These are phyloP conservation scores for Strigamia transsilvanica DNA, from an alignment of 2,888 invertebrate genomes.

Conservation along the genomic window DNA sequence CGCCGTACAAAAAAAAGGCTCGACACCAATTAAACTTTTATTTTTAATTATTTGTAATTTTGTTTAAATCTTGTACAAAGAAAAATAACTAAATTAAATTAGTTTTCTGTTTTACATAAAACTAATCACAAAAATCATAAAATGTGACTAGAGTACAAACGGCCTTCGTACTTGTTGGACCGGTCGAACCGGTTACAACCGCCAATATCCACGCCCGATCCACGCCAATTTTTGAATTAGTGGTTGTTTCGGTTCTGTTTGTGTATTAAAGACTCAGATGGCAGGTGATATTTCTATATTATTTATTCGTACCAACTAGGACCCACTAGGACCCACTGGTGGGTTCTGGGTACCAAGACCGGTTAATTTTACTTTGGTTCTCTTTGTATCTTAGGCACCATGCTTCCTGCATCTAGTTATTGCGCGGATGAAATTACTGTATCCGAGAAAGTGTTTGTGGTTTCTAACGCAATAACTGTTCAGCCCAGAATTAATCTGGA, in stretches of 20 bases:
- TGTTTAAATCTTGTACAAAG: not conserved
- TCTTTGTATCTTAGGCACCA: too few relatives aligned
- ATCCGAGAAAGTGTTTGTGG: not conserved
- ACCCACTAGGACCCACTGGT: too few relatives aligned
- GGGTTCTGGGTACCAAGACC: too few relatives aligned
- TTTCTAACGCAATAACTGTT: not conserved
- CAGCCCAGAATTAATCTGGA: not conserved
- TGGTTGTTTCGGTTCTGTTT: too few relatives aligned
- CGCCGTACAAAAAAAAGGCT: not conserved
- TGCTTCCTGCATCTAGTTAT: not conserved
- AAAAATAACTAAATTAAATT: not conserved
- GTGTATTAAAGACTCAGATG: too few relatives aligned
- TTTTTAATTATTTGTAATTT: too few relatives aligned
- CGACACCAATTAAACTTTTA: not conserved
- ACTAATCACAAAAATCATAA: not conserved
- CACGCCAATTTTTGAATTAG: too few relatives aligned
- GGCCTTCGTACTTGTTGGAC: not conserved
- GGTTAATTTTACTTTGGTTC: too few relatives aligned
- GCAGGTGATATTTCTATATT: too few relatives aligned
- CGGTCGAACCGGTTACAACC: not conserved
- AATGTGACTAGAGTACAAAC: too few relatives aligned
- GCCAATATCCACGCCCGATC: too few relatives aligned
- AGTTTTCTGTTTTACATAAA: not conserved
- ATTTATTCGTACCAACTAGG: too few relatives aligned
- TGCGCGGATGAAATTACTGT: not conserved